Base-by-base conservation (phyloP, 2,113 vertebrate species). In the Machaerirhynchus nigripectus region DNA sequence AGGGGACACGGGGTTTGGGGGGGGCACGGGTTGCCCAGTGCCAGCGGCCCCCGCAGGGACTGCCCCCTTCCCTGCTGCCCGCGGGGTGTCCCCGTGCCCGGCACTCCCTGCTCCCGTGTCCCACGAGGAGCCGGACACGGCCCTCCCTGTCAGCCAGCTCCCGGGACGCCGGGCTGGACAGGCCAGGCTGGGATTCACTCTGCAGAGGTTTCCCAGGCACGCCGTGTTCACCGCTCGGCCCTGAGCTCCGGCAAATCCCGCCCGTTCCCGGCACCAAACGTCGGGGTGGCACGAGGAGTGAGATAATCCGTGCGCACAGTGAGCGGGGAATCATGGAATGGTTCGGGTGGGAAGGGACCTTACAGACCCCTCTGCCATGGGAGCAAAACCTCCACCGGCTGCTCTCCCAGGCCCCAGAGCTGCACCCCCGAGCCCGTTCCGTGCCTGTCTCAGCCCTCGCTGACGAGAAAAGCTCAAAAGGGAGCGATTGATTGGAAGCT, bases 271-370 rank as follows among this genome's bases (percentile, higher is more conserved):
- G 73, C 0, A 3, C 68, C 55, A 2, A 42, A 49, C 0, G 8
- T 23, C 0, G 0, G 1, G 1, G 52, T 7, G 52, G 24, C 49
- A 8, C 4, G 4, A 37, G 55, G 53, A 22, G 24, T 7, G 68
- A 13, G 35, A 42, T 12, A 26, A 44, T 19, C 22, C 0, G 16
- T 13, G 75, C 37, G 2, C 0, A 0, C 67, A 13, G 20, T 1
- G 27, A 44, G 35, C 6, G 44, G 44, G 11, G 61, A 42, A 7
- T 5, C 22, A 1, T 0, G 31, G 35, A 8, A 3, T 2, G 52
- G 17, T 59, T 52, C 3, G 27, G 37, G 26, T 44, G 71, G 52
- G 61, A 31, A 67, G 42, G 35, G 24, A 13, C 20, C 60, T 20
- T 7, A 9, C 2, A n/a, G 35, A 4, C 9, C 28, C 15, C 28